These are phyloP conservation scores for Ailurus styani DNA, from an alignment of 2,113 vertebrate genomes.

Conservation along the genomic window DNA sequence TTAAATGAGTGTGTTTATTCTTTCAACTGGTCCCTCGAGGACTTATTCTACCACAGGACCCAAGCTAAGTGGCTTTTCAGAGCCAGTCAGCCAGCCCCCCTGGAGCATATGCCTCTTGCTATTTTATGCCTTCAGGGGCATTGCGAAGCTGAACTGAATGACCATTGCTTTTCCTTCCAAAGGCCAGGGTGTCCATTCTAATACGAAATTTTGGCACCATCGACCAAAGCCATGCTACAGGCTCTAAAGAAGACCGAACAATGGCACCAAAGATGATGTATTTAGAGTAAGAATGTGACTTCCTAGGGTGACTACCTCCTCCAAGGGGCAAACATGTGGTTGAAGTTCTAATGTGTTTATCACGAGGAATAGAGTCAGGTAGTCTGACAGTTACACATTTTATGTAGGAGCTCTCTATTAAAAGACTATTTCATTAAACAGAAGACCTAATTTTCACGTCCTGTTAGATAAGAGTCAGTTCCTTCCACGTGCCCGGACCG, in stretches of 20 bases:
- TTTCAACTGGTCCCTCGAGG: neutral
- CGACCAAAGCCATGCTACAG: neutral
- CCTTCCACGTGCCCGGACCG: neutral
- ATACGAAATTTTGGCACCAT: neutral
- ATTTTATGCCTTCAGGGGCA: neutral
- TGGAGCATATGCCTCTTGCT: neutral
- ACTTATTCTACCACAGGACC: neutral
- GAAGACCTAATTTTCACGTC: neutral
- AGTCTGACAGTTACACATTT: neutral
- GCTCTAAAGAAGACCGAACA: neutral
- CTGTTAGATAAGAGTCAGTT: neutral
- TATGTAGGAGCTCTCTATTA: neutral
- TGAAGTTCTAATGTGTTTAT: neutral
- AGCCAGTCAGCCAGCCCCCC: neutral
- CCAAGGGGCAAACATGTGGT: neutral
- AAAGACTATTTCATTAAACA: neutral
- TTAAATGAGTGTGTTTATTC: neutral
- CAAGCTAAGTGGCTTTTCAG: neutral
- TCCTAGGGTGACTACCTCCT: neutral
- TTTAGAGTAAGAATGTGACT: neutral
- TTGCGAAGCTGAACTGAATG: neutral
- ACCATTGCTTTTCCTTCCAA: neutral
- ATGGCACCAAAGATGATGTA: neutral
- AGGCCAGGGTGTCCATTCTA: neutral
- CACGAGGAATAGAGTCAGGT: neutral